Percentiles rank a stretch among this genome's conserved stretches.
Evolutionary conservation across 1,140 invertebrate species (phyloP).

Genomic region (Drosophila fuyamai): DNA sequence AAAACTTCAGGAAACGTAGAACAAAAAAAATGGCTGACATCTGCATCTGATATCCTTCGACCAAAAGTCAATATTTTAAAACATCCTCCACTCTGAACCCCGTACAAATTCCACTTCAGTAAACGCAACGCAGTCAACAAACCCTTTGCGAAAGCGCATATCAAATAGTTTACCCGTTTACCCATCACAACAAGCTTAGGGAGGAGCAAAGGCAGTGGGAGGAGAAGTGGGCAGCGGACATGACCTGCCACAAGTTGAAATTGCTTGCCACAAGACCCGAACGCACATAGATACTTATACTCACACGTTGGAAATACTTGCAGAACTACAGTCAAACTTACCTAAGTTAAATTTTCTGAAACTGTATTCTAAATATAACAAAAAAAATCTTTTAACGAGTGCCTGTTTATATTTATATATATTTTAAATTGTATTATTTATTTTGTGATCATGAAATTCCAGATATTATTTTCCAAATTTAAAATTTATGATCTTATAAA

Average conservation of each 20-base stretch:
- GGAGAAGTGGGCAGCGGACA: constrained; percentile 36
- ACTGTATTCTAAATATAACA: too few relatives aligned
- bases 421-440: too few relatives aligned
- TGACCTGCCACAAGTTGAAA: constrained; percentile 65
- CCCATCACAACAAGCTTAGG: constrained; percentile 40
- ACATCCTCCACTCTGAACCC: not conserved
- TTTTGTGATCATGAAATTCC: too few relatives aligned
- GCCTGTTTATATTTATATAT: too few relatives aligned
- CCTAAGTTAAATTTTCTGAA: not conserved
- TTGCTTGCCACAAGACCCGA: constrained; percentile 44
- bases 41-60: not conserved
- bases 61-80: constrained; percentile 5
- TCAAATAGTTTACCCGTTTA: constrained; percentile 30
- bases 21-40: not conserved
- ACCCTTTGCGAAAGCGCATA: constrained; percentile 25
- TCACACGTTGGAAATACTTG: not conserved
- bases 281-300: constrained; percentile 5
- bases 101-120: constrained; percentile 24
- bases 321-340: not conserved
- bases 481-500: too few relatives aligned
- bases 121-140: constrained; percentile 24
- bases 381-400: too few relatives aligned
- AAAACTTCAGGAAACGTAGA: not conserved
- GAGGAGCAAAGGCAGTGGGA: constrained; percentile 14
- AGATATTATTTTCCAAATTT: too few relatives aligned